These are phyloP conservation scores for Xestia c-nigrum DNA, from an alignment of 2,888 invertebrate species.

Conservation along the genomic window DNA sequence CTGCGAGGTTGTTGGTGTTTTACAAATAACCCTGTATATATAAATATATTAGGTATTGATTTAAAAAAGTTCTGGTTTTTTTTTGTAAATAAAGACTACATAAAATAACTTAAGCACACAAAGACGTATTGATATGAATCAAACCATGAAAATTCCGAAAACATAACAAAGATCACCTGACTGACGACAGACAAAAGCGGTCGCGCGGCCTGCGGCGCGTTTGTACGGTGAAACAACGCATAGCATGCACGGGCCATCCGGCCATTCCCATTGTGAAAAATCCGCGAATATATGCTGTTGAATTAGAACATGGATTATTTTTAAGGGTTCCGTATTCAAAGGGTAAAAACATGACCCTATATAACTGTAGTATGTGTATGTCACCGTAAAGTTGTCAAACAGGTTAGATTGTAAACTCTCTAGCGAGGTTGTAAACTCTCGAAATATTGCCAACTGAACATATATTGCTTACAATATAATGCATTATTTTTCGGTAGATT, in stretches of 20 bases:
- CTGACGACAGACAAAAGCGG: constrained; percentile 11
- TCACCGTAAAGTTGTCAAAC: no score
- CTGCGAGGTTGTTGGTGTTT: no score
- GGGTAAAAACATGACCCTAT: no score
- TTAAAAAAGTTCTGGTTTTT: neutral
- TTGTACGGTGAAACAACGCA: constrained; percentile 12
- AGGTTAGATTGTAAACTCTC: no score
- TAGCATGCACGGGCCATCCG: neutral
- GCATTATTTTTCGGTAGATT: no score
- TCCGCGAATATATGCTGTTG: constrained; percentile 7
- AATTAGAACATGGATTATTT: neutral
- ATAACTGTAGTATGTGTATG: no score
- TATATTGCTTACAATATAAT: no score
- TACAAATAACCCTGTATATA: no score
- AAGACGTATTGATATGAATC: constrained; percentile 1
- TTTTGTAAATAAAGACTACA: neutral
- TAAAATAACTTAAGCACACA: neutral
- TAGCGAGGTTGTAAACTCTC: no score
- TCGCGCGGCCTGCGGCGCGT: constrained; percentile 8
- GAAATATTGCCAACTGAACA: no score
- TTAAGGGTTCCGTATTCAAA: no score
- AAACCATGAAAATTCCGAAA: constrained; percentile 4
- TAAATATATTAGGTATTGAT: no score
- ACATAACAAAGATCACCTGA: neutral
- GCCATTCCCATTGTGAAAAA: constrained; percentile 17